These are phyloP conservation scores for Drosophila mauritiana DNA, from an alignment of 1,140 invertebrate species.

Conservation along the genomic window DNA sequence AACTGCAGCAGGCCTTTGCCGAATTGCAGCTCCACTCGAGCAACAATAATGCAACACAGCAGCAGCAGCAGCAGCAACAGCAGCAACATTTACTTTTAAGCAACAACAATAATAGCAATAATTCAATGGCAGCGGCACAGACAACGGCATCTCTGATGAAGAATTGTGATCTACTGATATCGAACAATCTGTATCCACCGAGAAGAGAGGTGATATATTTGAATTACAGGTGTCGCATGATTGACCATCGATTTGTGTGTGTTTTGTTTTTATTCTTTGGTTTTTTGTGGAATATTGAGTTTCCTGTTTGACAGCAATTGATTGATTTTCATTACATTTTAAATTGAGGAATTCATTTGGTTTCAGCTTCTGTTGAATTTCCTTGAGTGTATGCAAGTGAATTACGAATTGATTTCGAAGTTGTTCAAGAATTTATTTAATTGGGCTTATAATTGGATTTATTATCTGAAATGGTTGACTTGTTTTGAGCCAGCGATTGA, in stretches of 20 bases:
- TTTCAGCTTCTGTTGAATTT: neutral
- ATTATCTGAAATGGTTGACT: neutral
- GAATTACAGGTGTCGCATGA: too few species aligned
- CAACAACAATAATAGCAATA: slow-evolving; percentile 84
- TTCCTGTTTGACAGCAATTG: neutral
- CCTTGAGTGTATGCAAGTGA: neutral
- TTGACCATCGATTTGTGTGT: neutral
- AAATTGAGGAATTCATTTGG: neutral
- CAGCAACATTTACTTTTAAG: slow-evolving; percentile 77
- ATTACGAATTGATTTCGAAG: neutral
- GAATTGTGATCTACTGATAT: slow-evolving; percentile 84
- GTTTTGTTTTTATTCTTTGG: neutral
- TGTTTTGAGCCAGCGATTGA: neutral
- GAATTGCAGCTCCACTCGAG: slow-evolving; percentile 59
- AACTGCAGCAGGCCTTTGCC: slow-evolving; percentile 76
- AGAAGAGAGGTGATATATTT: slow-evolving; percentile 74
- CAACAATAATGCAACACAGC: slow-evolving; percentile 46
- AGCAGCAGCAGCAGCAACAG: slow-evolving; percentile 39
- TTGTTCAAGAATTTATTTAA: neutral
- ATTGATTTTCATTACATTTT: neutral
- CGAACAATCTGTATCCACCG: slow-evolving; percentile 84
- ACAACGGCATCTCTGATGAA: slow-evolving; percentile 60
- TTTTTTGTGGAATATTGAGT: neutral
- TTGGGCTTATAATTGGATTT: neutral
- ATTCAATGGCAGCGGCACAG: slow-evolving; percentile 65